A percentile compares a stretch with the other conserved stretches of the same genome.
These are phyloP conservation scores for Pachyuromys duprasi DNA, from an alignment of 2,797 vertebrate genomes.

Conservation along the genomic window DNA sequence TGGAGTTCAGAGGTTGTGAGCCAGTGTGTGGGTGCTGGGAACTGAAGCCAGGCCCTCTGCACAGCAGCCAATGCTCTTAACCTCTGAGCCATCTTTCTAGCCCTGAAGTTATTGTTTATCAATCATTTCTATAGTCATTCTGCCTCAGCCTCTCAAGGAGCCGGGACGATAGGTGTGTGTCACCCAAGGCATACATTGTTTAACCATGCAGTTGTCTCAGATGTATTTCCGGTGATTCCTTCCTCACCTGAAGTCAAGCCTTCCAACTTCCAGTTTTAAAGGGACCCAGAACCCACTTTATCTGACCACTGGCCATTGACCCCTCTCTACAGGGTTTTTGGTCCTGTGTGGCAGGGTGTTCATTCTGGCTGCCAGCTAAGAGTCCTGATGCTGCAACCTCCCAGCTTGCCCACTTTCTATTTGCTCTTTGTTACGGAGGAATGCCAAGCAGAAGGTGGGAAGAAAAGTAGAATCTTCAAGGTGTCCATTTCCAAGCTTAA, in stretches of 20 bases:
- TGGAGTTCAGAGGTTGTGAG: neutral
- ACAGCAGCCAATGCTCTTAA: neutral
- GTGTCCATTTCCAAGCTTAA: slow-evolving; percentile 30
- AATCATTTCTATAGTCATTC: neutral
- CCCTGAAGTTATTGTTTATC: neutral
- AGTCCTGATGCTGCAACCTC: neutral
- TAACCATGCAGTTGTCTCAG: slow-evolving; percentile 10
- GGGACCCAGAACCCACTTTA: neutral
- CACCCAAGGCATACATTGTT: neutral
- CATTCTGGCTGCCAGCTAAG: neutral
- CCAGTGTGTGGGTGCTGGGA: neutral
- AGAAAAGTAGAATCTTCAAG: slow-evolving; percentile 28
- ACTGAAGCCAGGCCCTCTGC: neutral
- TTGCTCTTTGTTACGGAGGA: neutral
- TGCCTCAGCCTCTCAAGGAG: neutral
- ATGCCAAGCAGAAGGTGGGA: neutral
- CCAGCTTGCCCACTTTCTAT: neutral
- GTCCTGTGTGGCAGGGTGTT: neutral
- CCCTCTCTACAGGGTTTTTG: neutral
- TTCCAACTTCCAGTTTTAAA: neutral
- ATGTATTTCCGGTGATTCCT: slow-evolving; percentile 20
- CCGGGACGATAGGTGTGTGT: neutral
- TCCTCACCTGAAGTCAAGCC: neutral
- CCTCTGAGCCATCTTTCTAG: neutral
- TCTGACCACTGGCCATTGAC: neutral